A percentile compares a stretch with the other conserved stretches of the same genome.
phyloP scores from a whole-genome alignment of 2,797 vertebrate species.

The Atherinosoma microstoma region DNA sequence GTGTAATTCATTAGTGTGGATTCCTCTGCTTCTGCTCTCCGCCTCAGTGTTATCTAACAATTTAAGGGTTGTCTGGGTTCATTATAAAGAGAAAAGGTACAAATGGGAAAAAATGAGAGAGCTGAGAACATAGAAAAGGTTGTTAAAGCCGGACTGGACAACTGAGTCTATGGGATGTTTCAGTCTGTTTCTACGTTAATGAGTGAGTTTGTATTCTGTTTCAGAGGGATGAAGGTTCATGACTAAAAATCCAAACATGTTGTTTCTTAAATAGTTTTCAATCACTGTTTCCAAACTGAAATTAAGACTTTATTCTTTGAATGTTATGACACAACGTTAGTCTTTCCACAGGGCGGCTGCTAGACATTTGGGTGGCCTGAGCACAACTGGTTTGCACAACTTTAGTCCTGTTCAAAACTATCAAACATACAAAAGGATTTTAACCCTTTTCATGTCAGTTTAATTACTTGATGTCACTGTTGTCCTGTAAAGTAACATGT shows the following conservation, averaged over 20 bases:
- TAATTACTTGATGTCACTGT: too few species aligned
- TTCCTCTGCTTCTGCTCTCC: neutral
- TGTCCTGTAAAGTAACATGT: too few species aligned
- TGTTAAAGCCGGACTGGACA: conserved; percentile 28
- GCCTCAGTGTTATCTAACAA: conserved; percentile 10
- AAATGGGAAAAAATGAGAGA: conserved; percentile 27
- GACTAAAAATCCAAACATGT: neutral
- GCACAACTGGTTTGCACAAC: too few species aligned
- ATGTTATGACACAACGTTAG: neutral
- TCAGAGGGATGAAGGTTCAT: neutral
- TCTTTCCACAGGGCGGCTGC: neutral
- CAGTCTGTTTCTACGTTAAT: conserved; percentile 36
- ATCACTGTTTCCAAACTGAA: neutral
- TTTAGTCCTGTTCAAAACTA: too few species aligned
- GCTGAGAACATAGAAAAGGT: conserved; percentile 18
- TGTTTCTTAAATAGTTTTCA: neutral
- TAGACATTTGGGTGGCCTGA: too few species aligned
- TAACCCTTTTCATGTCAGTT: too few species aligned
- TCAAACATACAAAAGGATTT: too few species aligned
- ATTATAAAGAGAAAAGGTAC: conserved; percentile 1
- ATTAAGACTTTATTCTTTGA: neutral
- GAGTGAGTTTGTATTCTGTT: neutral
- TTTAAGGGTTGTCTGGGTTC: conserved; percentile 12
- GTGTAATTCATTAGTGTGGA: conserved; percentile 21
- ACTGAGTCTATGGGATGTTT: conserved; percentile 37